Evolutionary conservation across 2,797 vertebrate species (phyloP).

Genomic region (Staurois parvus): DNA sequence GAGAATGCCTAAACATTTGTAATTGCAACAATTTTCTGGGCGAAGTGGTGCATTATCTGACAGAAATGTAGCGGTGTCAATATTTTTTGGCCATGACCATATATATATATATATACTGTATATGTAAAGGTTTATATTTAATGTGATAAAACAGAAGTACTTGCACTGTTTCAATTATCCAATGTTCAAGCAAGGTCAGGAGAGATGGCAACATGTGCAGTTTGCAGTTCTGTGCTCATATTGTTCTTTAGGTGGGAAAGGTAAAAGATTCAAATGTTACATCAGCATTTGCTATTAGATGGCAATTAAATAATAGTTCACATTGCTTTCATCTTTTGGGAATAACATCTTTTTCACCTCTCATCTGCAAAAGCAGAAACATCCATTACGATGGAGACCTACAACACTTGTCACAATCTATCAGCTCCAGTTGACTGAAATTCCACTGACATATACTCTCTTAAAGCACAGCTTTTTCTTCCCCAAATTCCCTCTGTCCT

Average conservation of each 20-base stretch:
- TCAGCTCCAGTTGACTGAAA: constrained; percentile 82
- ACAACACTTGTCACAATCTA: constrained; percentile 92
- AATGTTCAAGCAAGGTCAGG: not conserved
- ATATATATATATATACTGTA: no score
- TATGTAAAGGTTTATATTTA: no score
- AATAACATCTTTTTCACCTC: constrained; percentile 85
- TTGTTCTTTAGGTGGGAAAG: constrained; percentile 82
- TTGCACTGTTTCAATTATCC: constrained; percentile 20
- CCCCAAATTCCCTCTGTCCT: constrained; percentile 79
- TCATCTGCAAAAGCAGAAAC: constrained; percentile 79
- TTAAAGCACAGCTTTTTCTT: constrained; percentile 78
- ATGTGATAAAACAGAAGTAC: not conserved
- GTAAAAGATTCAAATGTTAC: constrained; percentile 74
- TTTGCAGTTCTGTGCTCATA: constrained; percentile 70
- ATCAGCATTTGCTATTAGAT: constrained; percentile 82
- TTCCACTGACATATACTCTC: constrained; percentile 79
- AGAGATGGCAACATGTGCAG: not conserved
- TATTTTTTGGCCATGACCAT: no score
- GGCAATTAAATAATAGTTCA: constrained; percentile 94
- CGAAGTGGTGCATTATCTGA: no score
- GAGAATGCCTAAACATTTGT: no score
- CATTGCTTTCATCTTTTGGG: constrained; percentile 84
- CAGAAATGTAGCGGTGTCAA: no score
- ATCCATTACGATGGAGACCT: constrained; percentile 86
- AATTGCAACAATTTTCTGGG: no score